phyloP scores from a whole-genome alignment of 64 coral and sea anemone species.

The Actinia tenebrosa region DNA sequence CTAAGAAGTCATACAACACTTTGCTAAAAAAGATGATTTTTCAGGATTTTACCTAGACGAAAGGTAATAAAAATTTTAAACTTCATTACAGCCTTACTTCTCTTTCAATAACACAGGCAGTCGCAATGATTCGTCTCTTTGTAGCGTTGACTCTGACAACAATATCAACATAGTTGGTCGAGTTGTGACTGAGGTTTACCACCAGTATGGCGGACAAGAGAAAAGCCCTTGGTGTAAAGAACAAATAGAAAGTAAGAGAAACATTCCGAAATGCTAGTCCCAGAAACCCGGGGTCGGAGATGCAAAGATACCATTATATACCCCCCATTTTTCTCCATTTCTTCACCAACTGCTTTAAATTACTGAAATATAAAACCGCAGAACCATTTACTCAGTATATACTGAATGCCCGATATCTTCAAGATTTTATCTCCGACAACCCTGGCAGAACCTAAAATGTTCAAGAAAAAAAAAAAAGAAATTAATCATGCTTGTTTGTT shows the following conservation, averaged over 20 bases:
- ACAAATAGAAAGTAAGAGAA: constrained; percentile 3
- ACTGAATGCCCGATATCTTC: not conserved
- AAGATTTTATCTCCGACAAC: not conserved
- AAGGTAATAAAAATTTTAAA: not conserved
- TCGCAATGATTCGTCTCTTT: not conserved
- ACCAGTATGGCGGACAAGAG: not conserved
- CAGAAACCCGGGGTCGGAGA: not conserved
- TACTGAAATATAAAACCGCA: not conserved
- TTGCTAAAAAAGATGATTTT: too few relatives aligned
- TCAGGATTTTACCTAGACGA: too few relatives aligned
- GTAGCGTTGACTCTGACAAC: not conserved
- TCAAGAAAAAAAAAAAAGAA: too few relatives aligned
- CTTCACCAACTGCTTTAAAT: not conserved
- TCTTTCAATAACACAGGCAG: not conserved
- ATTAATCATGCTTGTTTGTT: not conserved
- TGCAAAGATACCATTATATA: not conserved
- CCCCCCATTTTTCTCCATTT: not conserved
- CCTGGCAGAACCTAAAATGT: not conserved
- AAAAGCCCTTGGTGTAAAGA: not conserved
- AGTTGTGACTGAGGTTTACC: not conserved
- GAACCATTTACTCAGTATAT: not conserved
- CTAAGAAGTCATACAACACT: too few relatives aligned
- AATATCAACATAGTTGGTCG: not conserved
- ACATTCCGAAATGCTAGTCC: too few relatives aligned
- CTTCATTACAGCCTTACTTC: not conserved